phyloP scores from a whole-genome alignment of 2,797 vertebrate genomes.

The Taeniopygia guttata region DNA sequence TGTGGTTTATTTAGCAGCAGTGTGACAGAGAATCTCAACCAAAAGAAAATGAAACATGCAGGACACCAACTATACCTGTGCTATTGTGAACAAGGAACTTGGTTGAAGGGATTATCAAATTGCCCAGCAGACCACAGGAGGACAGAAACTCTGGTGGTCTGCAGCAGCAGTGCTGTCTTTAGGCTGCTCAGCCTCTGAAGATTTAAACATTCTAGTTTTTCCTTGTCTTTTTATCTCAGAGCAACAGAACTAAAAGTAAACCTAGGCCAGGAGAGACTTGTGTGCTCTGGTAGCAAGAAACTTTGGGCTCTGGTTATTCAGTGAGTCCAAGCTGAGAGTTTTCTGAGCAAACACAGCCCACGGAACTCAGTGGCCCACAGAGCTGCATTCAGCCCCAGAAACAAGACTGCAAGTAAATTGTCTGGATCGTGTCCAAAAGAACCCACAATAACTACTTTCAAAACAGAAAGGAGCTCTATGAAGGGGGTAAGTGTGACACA shows the following conservation, averaged over 20 bases:
- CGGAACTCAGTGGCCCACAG: not conserved
- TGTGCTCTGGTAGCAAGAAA: not conserved
- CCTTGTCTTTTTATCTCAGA: not conserved
- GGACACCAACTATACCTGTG: not conserved
- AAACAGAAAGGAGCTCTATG: not conserved
- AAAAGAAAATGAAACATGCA: not conserved
- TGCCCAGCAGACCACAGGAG: not conserved
- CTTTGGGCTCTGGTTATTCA: not conserved
- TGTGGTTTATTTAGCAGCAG: slow-evolving; percentile 28
- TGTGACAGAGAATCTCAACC: not conserved
- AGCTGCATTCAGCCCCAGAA: not conserved
- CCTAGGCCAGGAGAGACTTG: not conserved
- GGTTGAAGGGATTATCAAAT: not conserved
- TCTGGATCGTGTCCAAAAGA: not conserved
- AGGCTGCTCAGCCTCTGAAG: not conserved
- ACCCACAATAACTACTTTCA: not conserved
- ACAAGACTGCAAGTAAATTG: not conserved
- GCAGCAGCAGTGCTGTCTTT: not conserved
- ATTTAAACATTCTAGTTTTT: not conserved
- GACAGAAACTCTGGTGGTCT: not conserved
- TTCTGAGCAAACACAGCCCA: not conserved
- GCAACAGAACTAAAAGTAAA: not conserved
- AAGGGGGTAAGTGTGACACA: fast-evolving
- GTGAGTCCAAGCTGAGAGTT: not conserved
- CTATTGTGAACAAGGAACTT: not conserved